Percentiles rank a stretch among this genome's conserved stretches.
Evolutionary conservation across 1,140 invertebrate genomes (phyloP).

Genomic region (Aphaenogaster ashmeadi): DNA sequence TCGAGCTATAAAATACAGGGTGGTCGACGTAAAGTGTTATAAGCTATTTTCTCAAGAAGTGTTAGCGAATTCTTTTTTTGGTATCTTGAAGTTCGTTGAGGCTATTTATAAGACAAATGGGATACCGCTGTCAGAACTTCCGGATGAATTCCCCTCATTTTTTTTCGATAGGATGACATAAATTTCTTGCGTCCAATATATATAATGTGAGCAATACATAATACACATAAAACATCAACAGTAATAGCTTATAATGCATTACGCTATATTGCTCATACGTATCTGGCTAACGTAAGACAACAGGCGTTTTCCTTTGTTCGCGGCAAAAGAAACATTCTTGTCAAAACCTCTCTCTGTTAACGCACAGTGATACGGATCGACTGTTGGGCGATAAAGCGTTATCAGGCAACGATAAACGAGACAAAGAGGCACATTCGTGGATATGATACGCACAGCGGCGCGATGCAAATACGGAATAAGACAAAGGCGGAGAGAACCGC

Average conservation of each 20-base stretch:
- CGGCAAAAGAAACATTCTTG: background rate
- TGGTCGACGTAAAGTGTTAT: slow-evolving; percentile 33
- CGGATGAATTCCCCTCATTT: background rate
- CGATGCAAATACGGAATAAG: slow-evolving; percentile 41
- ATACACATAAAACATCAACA: background rate
- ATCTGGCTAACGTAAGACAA: background rate
- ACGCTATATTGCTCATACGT: background rate
- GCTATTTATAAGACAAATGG: slow-evolving; percentile 42
- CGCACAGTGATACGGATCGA: slow-evolving; percentile 20
- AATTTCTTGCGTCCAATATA: slow-evolving; percentile 9
- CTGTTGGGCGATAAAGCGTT: slow-evolving; percentile 4
- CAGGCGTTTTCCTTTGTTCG: background rate
- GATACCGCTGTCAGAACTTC: slow-evolving; percentile 30
- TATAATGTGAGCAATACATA: background rate
- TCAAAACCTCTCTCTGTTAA: background rate
- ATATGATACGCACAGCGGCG: background rate
- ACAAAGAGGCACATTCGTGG: background rate
- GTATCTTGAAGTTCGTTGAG: slow-evolving; percentile 23
- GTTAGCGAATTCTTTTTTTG: slow-evolving; percentile 38
- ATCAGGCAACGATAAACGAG: background rate
- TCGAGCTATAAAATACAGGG: slow-evolving; percentile 20
- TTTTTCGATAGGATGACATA: slow-evolving; percentile 1
- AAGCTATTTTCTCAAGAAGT: slow-evolving; percentile 9
- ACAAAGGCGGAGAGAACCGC: slow-evolving; percentile 49
- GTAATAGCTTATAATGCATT: background rate